Base-by-base conservation (phyloP, 2,888 invertebrate species). In the Caenorhabditis wallacei region DNA sequence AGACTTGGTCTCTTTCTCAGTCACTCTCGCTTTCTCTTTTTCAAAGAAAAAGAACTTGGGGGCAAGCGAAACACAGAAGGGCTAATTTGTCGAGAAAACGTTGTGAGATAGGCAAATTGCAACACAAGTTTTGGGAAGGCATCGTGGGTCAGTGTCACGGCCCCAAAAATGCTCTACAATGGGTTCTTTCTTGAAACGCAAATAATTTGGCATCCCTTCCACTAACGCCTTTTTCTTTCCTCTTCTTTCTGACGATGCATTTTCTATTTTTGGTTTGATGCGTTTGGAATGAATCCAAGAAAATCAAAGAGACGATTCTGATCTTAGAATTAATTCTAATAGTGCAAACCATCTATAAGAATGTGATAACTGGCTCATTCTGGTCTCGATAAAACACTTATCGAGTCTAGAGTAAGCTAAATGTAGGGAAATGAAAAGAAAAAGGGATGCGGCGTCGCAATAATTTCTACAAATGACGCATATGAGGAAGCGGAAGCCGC, bases 41-140 rank as follows among this genome's bases (percentile, higher is more conserved):
- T 4, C 46, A 48, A 48, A n/a, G 18, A 48, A 48, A 26, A 68
- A 51, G 20, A 57, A 51, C 53, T 51, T 66, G 53, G 53, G 26
- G 48, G 20, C 24, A 40, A 59, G 7, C 46, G 63, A 69, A 78
- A 78, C 69, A 78, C 43, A 78, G 66, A 69, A 63, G 63, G 43
- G 69, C 78, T 78, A 78, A 78, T 78, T 78, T 56, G 69, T 61
- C 78, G 40, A 53, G 24, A 56, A 54, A 69, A 61, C 68, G 59
- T 64, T 64, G 64, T 64, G 40, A 64, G 66, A 53, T 13, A 53
- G 61, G n/a, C 68, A 76, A 76, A 68, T 76, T 76, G 76, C 68
- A 57, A 69, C 61, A 69, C 68, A 76, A 68, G 68, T 68, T 76
- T 68, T 53, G 51, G 10, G 20, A 16, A 46, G n/a, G 43, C 53